Evolutionary conservation across 2,113 vertebrate species (phyloP), one percentile per base, ranked within the genome.

Genomic region (Phodopus roborovskii): DNA sequence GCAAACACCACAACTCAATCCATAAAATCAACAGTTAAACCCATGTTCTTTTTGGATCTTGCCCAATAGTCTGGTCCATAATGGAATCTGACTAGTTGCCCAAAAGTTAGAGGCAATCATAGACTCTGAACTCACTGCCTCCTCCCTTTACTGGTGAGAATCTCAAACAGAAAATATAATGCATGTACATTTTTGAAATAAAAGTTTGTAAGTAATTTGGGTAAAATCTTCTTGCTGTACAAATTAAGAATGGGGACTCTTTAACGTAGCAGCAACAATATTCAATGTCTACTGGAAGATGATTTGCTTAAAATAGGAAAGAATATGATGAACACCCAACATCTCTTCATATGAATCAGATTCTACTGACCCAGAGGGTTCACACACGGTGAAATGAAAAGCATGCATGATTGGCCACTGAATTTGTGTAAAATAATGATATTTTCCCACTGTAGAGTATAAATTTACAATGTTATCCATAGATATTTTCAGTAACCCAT

Each of bases 1-100:
- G 87, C 11, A 58, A 66, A 20, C 16, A 53, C 20, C 33, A 78
- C 42, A 45, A 87, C 12, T 91, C 79, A 17, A 75, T 70, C 15
- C 24, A 73, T 9, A 79, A 93, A 91, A 93, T 56, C 94, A 62
- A 89, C n/a, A 81, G 62, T 93, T 79, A 90, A 7, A 70, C 74
- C 48, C 26, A 7, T 83, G 81, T 62, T 74, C 8, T 58, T 68
- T 78, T 71, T 26, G 15, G 7, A 56, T 79, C 30, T 79, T 93
- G 42, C 1, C 48, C 48, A 53, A 45, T 7, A n/a, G 36, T 9
- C 17, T 88, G 56, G 48, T 2, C 50, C 73, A 30, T 3, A 39
- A 53, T 73, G 42, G 60, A 8, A 78, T 30, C 68, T 84, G 58
- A 19, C 36, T 48, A 42, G 48, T 33, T 89, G 15, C 7, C 45